Base-by-base conservation (phyloP, 92 coral and sea anemone species). In the Virgularia gustaviana region DNA sequence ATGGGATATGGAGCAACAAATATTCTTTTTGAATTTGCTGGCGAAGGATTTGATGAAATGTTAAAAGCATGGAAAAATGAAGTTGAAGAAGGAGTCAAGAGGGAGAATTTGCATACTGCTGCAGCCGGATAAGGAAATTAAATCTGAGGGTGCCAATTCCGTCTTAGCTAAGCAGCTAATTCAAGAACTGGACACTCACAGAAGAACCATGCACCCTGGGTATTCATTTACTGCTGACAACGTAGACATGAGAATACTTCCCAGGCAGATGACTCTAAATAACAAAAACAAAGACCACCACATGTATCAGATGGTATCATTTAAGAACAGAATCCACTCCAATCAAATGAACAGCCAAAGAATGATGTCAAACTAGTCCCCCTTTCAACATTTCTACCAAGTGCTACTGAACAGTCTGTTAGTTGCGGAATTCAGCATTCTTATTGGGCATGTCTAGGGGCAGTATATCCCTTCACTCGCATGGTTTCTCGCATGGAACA, bases 181-280 rank as follows among this genome's bases (percentile, higher is more conserved):
- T 54, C 33, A 58, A 44, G 78, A 76, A 27, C 37, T 76, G 51
- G 42, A 35, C 2, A 11, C 13, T n/a, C 81, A 57, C 68, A 73
- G 82, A 51, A 19, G 61, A 54, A 49, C 4, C 33, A 84, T 84
- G 88, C 81, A 84, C 33, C 81, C 85, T 35, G 85, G 88, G 0
- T 84, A 84, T 49, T 79, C 88, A 9, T 79, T 84, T 16, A 79
- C 85, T 33, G 85, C 84, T 9, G 88, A 84, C 54, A 79, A 83
- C 43, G 84, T 79, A 36, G 88, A 83, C 45, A 72, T 58, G 65
- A 36, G 72, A 15, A 49, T 67, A 4, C 15, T 42, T 0, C 70
- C 71, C 3, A 7, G 81, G 0, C 88, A 83, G 39, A 83, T 73
- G 78, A 83, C 88, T 19, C 9, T 64, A 49, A 58, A 53, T 10